These are phyloP conservation scores for Psettodes erumei DNA, from an alignment of 2,113 vertebrate genomes.

Conservation along the genomic window DNA sequence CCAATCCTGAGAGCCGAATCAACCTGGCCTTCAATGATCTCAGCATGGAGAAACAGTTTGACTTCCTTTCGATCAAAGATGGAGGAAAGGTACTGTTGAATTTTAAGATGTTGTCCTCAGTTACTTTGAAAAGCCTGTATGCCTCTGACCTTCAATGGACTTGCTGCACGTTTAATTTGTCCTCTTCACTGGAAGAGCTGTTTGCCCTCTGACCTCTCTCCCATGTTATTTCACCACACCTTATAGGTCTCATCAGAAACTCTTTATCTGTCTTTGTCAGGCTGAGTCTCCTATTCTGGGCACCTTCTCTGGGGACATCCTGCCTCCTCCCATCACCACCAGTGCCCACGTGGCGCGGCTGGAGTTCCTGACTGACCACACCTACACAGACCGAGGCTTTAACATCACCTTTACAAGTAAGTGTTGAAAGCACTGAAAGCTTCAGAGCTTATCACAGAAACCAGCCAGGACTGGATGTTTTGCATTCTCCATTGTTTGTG, in stretches of 20 bases:
- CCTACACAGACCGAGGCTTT: conserved; percentile 97
- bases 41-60: conserved; percentile 99
- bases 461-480: conserved; percentile 13
- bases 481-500: conserved; percentile 15
- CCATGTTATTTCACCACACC: neutral
- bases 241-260: conserved; percentile 16
- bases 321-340: conserved; percentile 96
- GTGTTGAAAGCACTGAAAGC: conserved; percentile 57
- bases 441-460: conserved; percentile 26
- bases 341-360: conserved; percentile 93
- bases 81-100: conserved; percentile 83
- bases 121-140: conserved; percentile 20
- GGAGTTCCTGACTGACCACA: conserved; percentile 98
- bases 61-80: conserved; percentile 96
- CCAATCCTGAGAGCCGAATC: conserved; percentile 94
- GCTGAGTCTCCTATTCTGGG: conserved; percentile 94
- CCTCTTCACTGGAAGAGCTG: neutral
- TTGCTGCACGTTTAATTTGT: neutral
- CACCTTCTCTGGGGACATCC: conserved; percentile 93
- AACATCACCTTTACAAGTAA: conserved; percentile 99
- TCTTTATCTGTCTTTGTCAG: conserved; percentile 46
- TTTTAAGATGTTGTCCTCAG: neutral
- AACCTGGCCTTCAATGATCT: conserved; percentile 99
- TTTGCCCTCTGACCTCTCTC: neutral
- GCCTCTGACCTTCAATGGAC: conserved; percentile 5